A percentile compares a stretch with the other conserved stretches of the same genome.
Evolutionary conservation across 1,140 invertebrate genomes (phyloP).

Genomic region (Leguminivora glycinivorella): DNA sequence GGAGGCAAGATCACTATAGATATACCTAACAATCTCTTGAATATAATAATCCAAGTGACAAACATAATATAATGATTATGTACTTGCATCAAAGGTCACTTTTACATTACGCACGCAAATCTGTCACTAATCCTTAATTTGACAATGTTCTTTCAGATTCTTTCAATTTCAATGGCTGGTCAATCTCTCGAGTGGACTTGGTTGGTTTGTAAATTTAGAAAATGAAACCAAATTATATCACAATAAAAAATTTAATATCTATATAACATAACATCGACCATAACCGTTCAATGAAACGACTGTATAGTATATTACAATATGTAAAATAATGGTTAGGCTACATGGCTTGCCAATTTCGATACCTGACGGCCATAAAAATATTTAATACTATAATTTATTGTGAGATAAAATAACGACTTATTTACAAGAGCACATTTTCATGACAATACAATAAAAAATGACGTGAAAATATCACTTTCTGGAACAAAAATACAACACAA

Average conservation of each 20-base stretch:
- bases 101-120: too few species aligned
- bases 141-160: too few species aligned
- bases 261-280: slow-evolving; percentile 74
- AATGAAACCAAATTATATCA: slow-evolving; percentile 53
- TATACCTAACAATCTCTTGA: too few species aligned
- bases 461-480: slow-evolving; percentile 11
- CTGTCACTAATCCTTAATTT: too few species aligned
- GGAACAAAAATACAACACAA: slow-evolving; percentile 10
- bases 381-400: slow-evolving; percentile 26
- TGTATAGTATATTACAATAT: slow-evolving; percentile 54
- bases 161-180: too few species aligned
- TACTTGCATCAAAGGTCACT: too few species aligned
- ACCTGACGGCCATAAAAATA: slow-evolving; percentile 31
- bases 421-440: slow-evolving; percentile 27
- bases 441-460: slow-evolving; percentile 2
- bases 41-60: too few species aligned
- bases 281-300: slow-evolving; percentile 62
- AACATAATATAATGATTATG: too few species aligned
- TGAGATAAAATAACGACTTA: slow-evolving; percentile 23
- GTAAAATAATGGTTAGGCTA: slow-evolving; percentile 43
- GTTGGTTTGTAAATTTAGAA: slow-evolving; percentile 24
- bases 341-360: slow-evolving; percentile 40
- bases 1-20: too few species aligned
- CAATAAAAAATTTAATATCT: slow-evolving; percentile 76
- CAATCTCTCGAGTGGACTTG: not conserved